Conservation (phyloP, 2,113 vertebrate genomes). For the Gymnobelideus leadbeateri region DNA sequence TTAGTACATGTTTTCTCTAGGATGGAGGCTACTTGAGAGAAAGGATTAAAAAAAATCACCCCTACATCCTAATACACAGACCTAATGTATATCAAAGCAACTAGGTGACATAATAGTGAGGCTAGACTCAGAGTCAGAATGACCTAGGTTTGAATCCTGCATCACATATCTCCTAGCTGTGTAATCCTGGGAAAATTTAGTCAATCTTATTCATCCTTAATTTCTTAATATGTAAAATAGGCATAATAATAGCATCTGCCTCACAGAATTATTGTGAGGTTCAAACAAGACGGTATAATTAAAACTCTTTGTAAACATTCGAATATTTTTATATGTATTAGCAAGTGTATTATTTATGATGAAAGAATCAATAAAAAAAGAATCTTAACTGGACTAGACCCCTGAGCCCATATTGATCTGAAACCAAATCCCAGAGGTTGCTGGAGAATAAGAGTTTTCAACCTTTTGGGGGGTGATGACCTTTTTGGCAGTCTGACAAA, state of each 20-base stretch:
- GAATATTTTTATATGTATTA: neutral
- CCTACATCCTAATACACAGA: neutral
- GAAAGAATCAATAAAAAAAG: neutral
- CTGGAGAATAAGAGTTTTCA: neutral
- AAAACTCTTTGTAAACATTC: neutral
- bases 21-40: neutral
- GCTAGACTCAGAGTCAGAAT: neutral
- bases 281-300: neutral
- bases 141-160: neutral
- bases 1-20: neutral
- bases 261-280: neutral
- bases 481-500: neutral
- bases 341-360: neutral
- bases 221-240: constrained; percentile 1
- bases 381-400: neutral
- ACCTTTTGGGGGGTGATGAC: neutral
- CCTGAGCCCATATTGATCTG: neutral
- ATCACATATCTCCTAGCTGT: neutral
- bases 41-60: neutral
- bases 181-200: neutral
- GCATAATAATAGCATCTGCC: neutral
- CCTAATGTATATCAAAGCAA: neutral
- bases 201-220: neutral
- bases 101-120: neutral
- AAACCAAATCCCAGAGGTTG: neutral